Conservation (phyloP, 2,797 vertebrate genomes). For the Pteropus rufus region DNA sequence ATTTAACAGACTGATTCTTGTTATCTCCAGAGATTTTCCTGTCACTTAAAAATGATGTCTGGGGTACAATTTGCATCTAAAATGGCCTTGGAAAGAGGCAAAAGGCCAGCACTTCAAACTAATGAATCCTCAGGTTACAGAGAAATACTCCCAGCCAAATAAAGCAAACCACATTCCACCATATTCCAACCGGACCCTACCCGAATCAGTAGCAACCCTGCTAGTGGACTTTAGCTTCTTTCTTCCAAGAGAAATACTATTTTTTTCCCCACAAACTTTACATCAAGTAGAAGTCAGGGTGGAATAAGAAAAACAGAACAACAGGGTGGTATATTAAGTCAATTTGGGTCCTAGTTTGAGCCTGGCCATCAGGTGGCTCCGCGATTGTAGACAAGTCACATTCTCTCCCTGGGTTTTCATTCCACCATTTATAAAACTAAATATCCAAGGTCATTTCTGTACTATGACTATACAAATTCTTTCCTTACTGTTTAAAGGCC, state of each 20-base stretch:
- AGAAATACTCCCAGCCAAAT: slow-evolving; percentile 78
- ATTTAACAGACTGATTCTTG: slow-evolving; percentile 80
- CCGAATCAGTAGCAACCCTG: slow-evolving; percentile 9
- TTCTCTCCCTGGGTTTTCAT: background rate
- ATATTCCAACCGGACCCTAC: slow-evolving; percentile 37
- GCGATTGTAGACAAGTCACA: background rate
- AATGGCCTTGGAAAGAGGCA: slow-evolving; percentile 85
- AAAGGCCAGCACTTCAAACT: slow-evolving; percentile 81
- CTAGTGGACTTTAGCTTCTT: slow-evolving; percentile 8
- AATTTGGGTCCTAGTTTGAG: background rate
- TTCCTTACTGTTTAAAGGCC: background rate
- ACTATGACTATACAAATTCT: background rate
- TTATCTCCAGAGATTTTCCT: slow-evolving; percentile 86
- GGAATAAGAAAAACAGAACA: background rate
- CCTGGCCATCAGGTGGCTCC: background rate
- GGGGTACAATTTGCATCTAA: slow-evolving; percentile 81
- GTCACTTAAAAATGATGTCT: slow-evolving; percentile 82
- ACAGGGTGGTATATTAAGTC: background rate
- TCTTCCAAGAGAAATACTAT: background rate
- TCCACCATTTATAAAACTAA: background rate
- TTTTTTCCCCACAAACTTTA: background rate
- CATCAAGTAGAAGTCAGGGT: background rate
- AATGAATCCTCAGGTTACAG: slow-evolving; percentile 85
- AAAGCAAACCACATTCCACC: slow-evolving; percentile 81
- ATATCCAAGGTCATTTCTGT: background rate